Percentiles rank a stretch among this genome's conserved stretches.
phyloP scores from a whole-genome alignment of 1,140 invertebrate species.

The Delia radicum region DNA sequence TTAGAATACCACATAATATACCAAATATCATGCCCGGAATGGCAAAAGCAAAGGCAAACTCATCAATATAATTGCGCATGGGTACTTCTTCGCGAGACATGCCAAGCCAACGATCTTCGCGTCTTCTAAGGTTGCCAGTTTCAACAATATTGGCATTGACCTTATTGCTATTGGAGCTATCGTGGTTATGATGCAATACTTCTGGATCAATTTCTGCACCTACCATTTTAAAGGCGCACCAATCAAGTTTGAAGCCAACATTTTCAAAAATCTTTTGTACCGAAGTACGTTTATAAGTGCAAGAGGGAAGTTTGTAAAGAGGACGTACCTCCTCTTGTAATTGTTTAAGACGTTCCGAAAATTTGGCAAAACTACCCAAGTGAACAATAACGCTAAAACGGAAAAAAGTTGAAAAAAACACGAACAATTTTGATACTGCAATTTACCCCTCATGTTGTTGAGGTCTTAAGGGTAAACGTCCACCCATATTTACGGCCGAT shows the following conservation, averaged over 20 bases:
- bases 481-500: slow-evolving; percentile 80
- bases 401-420: neutral
- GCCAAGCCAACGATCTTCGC: slow-evolving; percentile 41
- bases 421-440: neutral
- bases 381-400: slow-evolving; percentile 74
- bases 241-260: slow-evolving; percentile 77
- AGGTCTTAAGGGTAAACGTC: slow-evolving; percentile 75
- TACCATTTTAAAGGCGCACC: slow-evolving; percentile 85
- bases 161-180: slow-evolving; percentile 24
- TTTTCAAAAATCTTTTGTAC: slow-evolving; percentile 81
- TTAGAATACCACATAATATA: slow-evolving; percentile 66
- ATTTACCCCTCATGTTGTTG: slow-evolving; percentile 81
- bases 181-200: slow-evolving; percentile 47
- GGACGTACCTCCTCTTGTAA: slow-evolving; percentile 81
- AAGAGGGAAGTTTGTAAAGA: slow-evolving; percentile 71
- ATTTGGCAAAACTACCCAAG: slow-evolving; percentile 72
- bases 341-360: slow-evolving; percentile 72
- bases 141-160: slow-evolving; percentile 9
- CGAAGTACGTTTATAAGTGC: slow-evolving; percentile 83
- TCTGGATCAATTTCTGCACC: slow-evolving; percentile 39
- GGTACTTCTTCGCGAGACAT: slow-evolving; percentile 64
- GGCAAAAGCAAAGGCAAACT: slow-evolving; percentile 71
- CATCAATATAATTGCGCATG: slow-evolving; percentile 68
- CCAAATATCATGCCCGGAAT: slow-evolving; percentile 69
- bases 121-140: slow-evolving; percentile 28